Conservation (phyloP, 1,140 invertebrate species). For the Sycophila sp. region DNA sequence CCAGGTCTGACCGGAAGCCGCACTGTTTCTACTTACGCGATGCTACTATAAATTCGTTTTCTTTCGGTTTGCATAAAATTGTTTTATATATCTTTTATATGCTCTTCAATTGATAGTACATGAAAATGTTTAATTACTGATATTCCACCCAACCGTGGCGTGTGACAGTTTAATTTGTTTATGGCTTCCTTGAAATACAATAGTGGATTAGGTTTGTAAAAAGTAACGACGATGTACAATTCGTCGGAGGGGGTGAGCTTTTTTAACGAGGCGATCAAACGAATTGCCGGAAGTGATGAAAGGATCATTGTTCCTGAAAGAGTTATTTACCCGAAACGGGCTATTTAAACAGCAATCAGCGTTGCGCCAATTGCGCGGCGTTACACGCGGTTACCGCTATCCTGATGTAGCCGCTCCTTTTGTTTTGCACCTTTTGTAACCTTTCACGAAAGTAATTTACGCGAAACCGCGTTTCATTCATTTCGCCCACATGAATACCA, state of each 20-base stretch:
- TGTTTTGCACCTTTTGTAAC: neutral
- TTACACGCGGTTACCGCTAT: neutral
- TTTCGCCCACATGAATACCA: neutral
- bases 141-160: no score
- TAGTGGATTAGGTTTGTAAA: no score
- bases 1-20: neutral
- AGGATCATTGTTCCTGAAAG: neutral
- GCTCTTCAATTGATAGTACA: no score
- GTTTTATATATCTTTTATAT: no score
- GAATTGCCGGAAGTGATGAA: slow-evolving; percentile 1
- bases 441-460: neutral
- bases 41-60: no score
- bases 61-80: no score
- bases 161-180: no score
- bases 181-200: no score
- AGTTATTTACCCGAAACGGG: neutral
- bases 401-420: neutral
- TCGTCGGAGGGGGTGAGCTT: no score
- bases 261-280: neutral
- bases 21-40: no score
- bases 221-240: no score
- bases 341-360: neutral
- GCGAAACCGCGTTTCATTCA: neutral
- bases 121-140: no score
- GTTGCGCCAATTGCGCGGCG: neutral